Evolutionary conservation across 1,140 invertebrate species (phyloP).

Genomic region (Papilio glaucus): DNA sequence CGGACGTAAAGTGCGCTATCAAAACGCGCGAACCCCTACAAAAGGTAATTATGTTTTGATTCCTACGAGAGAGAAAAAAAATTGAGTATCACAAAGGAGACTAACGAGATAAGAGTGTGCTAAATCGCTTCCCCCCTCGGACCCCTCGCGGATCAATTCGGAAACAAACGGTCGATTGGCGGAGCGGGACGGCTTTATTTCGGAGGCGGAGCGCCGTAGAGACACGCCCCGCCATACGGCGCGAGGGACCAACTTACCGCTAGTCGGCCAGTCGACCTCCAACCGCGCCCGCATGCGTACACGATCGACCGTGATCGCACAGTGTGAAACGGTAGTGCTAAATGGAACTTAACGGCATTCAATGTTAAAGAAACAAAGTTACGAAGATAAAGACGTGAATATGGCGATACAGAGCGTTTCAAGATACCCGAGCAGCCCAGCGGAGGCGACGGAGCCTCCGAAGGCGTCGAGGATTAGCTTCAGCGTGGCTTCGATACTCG

Average conservation of each 20-base stretch:
- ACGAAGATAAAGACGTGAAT: slow-evolving; percentile 80
- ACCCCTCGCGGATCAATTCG: slow-evolving; percentile 77
- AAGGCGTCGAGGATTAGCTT: slow-evolving; percentile 86
- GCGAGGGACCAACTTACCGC: slow-evolving; percentile 52
- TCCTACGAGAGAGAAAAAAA: slow-evolving; percentile 73
- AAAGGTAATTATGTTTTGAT: slow-evolving; percentile 84
- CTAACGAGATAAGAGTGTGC: slow-evolving; percentile 83
- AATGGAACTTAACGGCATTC: slow-evolving; percentile 79
- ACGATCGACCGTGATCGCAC: slow-evolving; percentile 70
- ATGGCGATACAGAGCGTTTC: slow-evolving; percentile 83
- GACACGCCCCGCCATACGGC: slow-evolving; percentile 55
- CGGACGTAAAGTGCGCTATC: slow-evolving; percentile 79
- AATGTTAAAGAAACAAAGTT: slow-evolving; percentile 82
- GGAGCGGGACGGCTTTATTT: slow-evolving; percentile 63
- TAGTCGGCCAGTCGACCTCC: slow-evolving; percentile 73
- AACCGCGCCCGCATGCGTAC: slow-evolving; percentile 80
- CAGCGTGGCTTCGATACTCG: slow-evolving; percentile 87
- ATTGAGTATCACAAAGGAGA: slow-evolving; percentile 82
- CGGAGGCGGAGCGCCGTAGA: slow-evolving; percentile 46
- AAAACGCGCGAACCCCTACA: slow-evolving; percentile 81
- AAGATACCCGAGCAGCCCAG: slow-evolving; percentile 81
- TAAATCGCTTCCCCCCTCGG: slow-evolving; percentile 75
- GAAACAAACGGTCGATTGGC: slow-evolving; percentile 74
- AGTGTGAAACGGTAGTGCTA: slow-evolving; percentile 76
- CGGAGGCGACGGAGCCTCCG: slow-evolving; percentile 83